Conservation (phyloP, 2,113 vertebrate species). For the Prochilodus magdalenae region DNA sequence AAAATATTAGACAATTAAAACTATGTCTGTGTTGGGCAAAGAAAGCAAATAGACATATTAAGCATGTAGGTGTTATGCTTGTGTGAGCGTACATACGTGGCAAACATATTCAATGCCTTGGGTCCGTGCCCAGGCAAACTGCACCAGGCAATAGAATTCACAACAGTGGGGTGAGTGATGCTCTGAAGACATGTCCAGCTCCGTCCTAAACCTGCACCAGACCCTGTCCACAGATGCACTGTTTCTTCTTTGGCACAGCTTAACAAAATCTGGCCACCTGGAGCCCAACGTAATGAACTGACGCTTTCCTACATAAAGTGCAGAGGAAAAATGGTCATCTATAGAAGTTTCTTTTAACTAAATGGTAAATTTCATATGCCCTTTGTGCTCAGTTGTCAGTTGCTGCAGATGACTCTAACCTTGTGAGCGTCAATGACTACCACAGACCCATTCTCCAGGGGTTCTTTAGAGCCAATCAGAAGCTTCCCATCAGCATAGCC, state of each 20-base stretch:
- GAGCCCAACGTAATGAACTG: constrained; percentile 90
- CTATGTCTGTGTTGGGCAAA: neutral
- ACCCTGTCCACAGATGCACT: constrained; percentile 88
- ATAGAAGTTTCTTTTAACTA: neutral
- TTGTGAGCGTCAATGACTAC: constrained; percentile 93
- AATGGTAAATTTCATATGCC: neutral
- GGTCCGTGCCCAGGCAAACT: constrained; percentile 80
- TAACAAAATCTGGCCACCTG: constrained; percentile 86
- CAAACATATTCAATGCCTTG: constrained; percentile 84
- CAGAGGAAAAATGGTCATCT: neutral
- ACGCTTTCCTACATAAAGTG: constrained; percentile 83
- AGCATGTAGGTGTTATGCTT: neutral
- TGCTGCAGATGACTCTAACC: constrained; percentile 70
- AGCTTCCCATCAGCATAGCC: constrained; percentile 96
- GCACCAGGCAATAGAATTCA: constrained; percentile 91
- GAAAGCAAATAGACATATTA: neutral
- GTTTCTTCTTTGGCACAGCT: constrained; percentile 95
- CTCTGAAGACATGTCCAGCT: constrained; percentile 86
- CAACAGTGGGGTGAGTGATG: constrained; percentile 83
- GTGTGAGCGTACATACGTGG: constrained; percentile 81
- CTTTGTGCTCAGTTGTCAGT: neutral
- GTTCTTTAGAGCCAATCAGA: constrained; percentile 88
- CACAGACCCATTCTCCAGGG: constrained; percentile 88
- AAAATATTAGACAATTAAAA: neutral
- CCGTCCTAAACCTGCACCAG: constrained; percentile 71